A percentile compares a stretch with the other conserved stretches of the same genome.
Conservation (phyloP, 2,888 invertebrate species). For the Hypena proboscidalis region DNA sequence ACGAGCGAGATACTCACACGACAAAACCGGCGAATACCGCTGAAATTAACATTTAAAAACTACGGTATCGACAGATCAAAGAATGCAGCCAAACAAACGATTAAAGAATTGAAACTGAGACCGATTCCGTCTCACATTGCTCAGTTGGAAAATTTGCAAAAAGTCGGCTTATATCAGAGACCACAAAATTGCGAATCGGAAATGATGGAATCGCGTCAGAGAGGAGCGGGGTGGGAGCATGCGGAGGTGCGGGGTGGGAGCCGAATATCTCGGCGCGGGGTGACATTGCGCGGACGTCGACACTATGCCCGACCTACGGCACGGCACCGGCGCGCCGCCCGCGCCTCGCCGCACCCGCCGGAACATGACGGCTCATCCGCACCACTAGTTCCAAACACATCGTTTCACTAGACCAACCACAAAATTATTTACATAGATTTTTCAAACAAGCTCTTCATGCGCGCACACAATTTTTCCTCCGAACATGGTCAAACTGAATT, state of each 20-base stretch:
- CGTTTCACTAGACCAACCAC: conserved; percentile 26
- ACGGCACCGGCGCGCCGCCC: conserved; percentile 57
- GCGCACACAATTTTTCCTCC: conserved; percentile 14
- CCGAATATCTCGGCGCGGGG: conserved; percentile 73
- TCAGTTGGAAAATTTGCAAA: conserved; percentile 23
- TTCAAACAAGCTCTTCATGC: conserved; percentile 13
- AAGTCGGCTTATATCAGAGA: conserved; percentile 44
- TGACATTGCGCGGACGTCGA: conserved; percentile 82
- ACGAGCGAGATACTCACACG: background rate
- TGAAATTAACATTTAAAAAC: background rate
- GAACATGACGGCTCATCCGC: conserved; percentile 64
- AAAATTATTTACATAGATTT: conserved; percentile 28
- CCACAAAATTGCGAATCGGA: conserved; percentile 64
- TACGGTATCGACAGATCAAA: background rate
- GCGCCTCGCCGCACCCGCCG: conserved; percentile 53
- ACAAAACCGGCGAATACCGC: background rate
- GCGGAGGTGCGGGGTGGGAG: conserved; percentile 45
- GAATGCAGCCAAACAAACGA: conserved; percentile 5
- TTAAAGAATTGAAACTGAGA: conserved; percentile 3
- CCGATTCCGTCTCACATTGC: conserved; percentile 7
- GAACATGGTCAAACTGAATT: conserved; percentile 14
- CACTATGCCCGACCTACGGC: conserved; percentile 79
- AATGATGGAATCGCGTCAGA: conserved; percentile 57
- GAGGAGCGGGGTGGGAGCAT: conserved; percentile 33
- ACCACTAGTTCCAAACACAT: conserved; percentile 41